Evolutionary conservation across 2,113 vertebrate genomes (phyloP).

Genomic region (Gnathonemus echidnorhynchus): DNA sequence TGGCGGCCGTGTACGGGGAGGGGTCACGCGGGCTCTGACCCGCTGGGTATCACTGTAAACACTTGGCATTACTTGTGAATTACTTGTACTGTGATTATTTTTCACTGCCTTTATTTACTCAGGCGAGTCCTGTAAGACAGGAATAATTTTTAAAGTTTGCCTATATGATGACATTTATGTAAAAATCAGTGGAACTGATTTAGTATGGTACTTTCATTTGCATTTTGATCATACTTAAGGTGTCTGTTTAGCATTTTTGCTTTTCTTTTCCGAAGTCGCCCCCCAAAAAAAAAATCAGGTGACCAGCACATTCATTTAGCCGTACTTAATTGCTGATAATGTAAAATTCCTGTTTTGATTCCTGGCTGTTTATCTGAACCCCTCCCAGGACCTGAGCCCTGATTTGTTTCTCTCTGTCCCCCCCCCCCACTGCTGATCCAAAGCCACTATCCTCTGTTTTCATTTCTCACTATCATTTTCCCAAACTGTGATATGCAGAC

Average conservation of each 20-base stretch:
- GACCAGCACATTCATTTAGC: neutral
- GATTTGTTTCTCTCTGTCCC: neutral
- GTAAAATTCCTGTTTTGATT: neutral
- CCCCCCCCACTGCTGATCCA: neutral
- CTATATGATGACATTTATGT: neutral
- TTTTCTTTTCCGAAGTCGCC: neutral
- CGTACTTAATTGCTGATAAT: neutral
- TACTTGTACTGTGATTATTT: neutral
- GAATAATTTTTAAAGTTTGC: neutral
- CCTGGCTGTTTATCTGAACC: neutral
- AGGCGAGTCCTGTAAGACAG: neutral
- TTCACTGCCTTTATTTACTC: neutral
- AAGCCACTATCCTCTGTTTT: neutral
- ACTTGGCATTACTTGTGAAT: neutral
- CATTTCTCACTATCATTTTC: neutral
- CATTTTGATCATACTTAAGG: neutral
- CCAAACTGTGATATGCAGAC: neutral
- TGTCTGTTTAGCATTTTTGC: neutral
- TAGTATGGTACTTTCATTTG: neutral
- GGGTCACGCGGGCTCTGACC: neutral
- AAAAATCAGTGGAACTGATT: neutral
- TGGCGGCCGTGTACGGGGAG: neutral
- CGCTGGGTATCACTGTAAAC: neutral
- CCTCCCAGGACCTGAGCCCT: neutral
- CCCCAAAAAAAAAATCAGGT: neutral